phyloP scores from a whole-genome alignment of 2,113 vertebrate species.

The Xenotilapia flavipinnis region DNA sequence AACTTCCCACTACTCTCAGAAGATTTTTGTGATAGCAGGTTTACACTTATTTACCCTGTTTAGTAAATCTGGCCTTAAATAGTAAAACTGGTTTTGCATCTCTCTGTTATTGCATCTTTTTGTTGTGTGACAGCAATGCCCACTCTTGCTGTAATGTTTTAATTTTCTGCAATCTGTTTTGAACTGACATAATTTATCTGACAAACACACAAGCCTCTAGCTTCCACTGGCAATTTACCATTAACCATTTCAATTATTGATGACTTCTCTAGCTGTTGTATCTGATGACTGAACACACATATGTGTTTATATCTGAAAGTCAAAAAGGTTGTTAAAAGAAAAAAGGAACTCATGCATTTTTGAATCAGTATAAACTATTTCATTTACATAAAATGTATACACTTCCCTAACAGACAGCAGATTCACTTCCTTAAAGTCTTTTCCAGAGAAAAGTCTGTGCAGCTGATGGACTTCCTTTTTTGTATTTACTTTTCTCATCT shows the following conservation, averaged over 20 bases:
- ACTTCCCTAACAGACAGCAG: not conserved
- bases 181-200: not conserved
- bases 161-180: not conserved
- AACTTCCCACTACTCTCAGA: not conserved
- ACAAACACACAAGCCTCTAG: not conserved
- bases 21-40: not conserved
- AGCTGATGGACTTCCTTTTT: constrained; percentile 7
- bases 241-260: not conserved
- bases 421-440: not conserved
- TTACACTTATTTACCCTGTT: not conserved
- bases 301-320: not conserved
- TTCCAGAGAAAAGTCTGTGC: not conserved
- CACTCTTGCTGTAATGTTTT: not conserved
- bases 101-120: not conserved
- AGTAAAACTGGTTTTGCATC: not conserved
- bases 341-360: not conserved
- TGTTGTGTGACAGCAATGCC: not conserved
- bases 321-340: not conserved
- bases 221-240: not conserved
- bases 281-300: not conserved
- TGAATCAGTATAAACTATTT: not conserved
- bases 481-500: constrained; percentile 42
- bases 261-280: not conserved
- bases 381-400: not conserved
- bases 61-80: not conserved